Evolutionary conservation across 2,113 vertebrate species (phyloP).

Genomic region (Bathybates hornii): DNA sequence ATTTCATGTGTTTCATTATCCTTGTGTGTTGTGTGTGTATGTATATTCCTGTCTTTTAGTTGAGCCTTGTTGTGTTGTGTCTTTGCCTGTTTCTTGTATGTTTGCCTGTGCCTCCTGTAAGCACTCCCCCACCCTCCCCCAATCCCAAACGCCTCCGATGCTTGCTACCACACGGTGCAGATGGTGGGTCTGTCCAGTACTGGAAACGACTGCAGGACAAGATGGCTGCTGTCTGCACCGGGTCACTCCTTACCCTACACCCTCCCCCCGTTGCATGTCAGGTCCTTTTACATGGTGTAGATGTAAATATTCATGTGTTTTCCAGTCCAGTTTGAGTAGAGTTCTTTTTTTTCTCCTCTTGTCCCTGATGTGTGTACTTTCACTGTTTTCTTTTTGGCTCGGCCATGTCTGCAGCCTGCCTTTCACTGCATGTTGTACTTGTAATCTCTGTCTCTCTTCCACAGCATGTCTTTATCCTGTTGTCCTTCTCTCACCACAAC

Average conservation of each 20-base stretch:
- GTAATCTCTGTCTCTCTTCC: neutral
- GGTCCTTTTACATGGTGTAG: neutral
- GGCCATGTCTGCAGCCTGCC: neutral
- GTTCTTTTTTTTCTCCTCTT: neutral
- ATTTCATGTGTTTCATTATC: neutral
- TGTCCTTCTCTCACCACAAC: neutral
- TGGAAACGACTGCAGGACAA: neutral
- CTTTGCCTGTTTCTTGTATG: neutral
- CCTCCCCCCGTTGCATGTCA: neutral
- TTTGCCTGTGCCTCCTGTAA: neutral
- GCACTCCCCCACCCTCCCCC: neutral
- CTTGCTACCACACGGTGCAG: neutral
- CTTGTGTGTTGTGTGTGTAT: neutral
- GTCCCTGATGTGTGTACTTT: neutral
- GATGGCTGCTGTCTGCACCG: neutral
- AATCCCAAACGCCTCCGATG: neutral
- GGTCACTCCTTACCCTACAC: neutral
- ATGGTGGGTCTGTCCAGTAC: neutral
- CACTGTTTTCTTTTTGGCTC: neutral
- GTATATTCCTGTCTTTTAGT: neutral
- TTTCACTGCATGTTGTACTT: neutral
- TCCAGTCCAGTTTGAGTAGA: neutral
- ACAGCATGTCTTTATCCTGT: neutral
- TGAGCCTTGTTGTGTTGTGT: neutral
- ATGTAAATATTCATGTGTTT: neutral